Evolutionary conservation across 1,140 invertebrate genomes (phyloP).

Genomic region (Xylocopa sonorina): DNA sequence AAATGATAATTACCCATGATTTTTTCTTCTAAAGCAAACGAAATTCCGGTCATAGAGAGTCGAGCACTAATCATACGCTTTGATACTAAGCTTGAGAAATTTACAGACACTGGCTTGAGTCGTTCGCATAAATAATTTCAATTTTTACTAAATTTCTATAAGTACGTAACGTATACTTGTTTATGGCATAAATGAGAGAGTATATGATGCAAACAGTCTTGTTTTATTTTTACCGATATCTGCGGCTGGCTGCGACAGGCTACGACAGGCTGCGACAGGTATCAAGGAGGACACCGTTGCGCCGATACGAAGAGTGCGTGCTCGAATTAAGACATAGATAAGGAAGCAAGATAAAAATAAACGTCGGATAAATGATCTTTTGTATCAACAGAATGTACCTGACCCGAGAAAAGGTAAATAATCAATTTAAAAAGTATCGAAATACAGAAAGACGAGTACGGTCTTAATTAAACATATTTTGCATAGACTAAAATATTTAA

Average conservation of each 20-base stretch:
- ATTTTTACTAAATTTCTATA: background rate
- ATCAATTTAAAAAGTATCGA: background rate
- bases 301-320: background rate
- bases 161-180: background rate
- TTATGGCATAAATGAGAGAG: background rate
- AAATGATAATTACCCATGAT: too few relatives aligned
- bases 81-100: too few relatives aligned
- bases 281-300: background rate
- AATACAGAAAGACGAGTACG: background rate
- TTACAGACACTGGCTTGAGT: too few relatives aligned
- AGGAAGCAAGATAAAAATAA: constrained; percentile 2
- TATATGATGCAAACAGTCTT: background rate
- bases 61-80: too few relatives aligned
- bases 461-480: too few relatives aligned
- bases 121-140: background rate
- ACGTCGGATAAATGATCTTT: background rate
- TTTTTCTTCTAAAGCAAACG: too few relatives aligned
- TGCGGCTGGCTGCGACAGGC: background rate
- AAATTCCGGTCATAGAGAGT: too few relatives aligned
- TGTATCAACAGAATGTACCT: background rate
- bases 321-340: constrained; percentile 5
- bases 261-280: too few relatives aligned
- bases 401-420: background rate
- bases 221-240: constrained; percentile 4
- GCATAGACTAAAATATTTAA: too few relatives aligned